Evolutionary conservation across 2,113 vertebrate genomes (phyloP).

Genomic region (Bujurquina vittata): DNA sequence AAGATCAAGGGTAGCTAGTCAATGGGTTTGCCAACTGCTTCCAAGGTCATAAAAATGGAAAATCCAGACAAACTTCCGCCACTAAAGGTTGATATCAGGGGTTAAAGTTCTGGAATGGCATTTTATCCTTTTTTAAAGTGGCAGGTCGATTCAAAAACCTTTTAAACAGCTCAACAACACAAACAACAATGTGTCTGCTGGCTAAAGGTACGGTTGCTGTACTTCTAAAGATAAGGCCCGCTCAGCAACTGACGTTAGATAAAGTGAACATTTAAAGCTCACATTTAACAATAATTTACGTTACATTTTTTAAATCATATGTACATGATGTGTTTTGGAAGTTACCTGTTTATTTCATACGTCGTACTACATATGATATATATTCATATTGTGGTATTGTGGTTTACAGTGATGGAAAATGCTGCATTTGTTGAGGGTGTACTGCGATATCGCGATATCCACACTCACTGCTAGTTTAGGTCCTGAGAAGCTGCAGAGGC

Average conservation of each 20-base stretch:
- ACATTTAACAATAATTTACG: neutral
- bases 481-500: neutral
- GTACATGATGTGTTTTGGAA: neutral
- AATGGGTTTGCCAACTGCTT: neutral
- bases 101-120: no score
- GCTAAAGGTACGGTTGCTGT: neutral
- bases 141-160: neutral
- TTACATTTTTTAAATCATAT: neutral
- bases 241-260: neutral
- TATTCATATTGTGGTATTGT: no score
- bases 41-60: neutral
- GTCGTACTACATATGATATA: no score
- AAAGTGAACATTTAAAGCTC: neutral
- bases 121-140: neutral
- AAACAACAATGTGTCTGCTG: fast-evolving
- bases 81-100: no score
- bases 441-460: neutral
- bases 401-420: neutral
- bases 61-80: neutral
- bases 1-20: neutral
- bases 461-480: neutral
- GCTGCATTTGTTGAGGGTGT: neutral
- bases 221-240: neutral
- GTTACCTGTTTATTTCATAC: neutral
- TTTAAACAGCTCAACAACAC: neutral